Base-by-base conservation (phyloP, 2,888 invertebrate genomes). In the Lordiphosa andalusiaca region DNA sequence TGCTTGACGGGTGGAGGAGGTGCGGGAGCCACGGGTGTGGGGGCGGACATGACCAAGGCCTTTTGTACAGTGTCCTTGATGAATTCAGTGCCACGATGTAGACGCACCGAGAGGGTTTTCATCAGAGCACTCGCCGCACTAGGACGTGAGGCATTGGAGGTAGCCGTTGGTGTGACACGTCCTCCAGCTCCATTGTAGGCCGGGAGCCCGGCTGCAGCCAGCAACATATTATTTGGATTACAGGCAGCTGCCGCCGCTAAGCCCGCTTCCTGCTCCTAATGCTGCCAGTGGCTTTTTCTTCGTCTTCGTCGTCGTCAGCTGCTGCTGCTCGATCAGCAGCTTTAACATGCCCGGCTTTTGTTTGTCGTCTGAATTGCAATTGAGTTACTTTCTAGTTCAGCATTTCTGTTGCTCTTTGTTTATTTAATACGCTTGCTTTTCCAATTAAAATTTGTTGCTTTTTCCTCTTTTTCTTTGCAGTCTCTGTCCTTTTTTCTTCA, bases 31-130 rank as follows among this genome's bases (percentile, higher is more conserved):
- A 53, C 68, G 9, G 80, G 78, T 19, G 71, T 57, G 33, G 75
- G 59, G 1, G 63, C 40, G 4, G 71, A 67, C 55, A 70, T 61
- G 39, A 90, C 88, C 67, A 91, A 85, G 67, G 91, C 91, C 56
- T 90, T 88, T 48, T 88, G 88, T 36, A 89, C 88, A 47, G 88
- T 87, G 55, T 87, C 86, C 67, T 87, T 87, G 52, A 87, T 82
- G 62, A 86, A 78, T 66, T 88, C 88, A 30, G 88, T 87, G 54
- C 87, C 87, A 21, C 88, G 88, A 68, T 87, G 88, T 38, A 88
- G 65, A 30, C 87, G 87, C 48, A 88, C 88, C 1, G 87, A 84
- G 13, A 88, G 71, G 12, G 87, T 81, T 69, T 87, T 88, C 73
- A 87, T 84, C 13, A 85, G 53, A 37, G 83, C 71, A 58, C 61